Conservation (phyloP, 2,888 invertebrate genomes). For the Amphipyra berbera region DNA sequence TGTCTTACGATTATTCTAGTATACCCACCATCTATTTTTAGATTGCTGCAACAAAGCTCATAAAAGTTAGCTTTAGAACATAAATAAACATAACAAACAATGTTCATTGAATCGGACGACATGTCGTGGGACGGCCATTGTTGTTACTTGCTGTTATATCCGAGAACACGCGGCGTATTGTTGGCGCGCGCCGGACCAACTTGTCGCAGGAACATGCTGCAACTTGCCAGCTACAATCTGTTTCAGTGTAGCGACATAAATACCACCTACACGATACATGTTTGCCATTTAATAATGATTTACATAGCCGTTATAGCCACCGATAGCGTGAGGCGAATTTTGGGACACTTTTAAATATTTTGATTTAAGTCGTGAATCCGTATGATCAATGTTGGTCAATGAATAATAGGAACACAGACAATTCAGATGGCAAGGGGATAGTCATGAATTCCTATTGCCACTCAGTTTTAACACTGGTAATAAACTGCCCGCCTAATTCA, state of each 20-base stretch:
- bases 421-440: neutral
- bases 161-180: conserved; percentile 34
- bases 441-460: conserved; percentile 16
- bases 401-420: neutral
- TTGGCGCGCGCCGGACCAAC: conserved; percentile 36
- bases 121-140: conserved; percentile 23
- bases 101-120: conserved; percentile 11
- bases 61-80: conserved; percentile 6
- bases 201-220: conserved; percentile 39
- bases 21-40: neutral
- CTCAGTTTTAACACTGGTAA: neutral
- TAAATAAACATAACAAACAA: conserved; percentile 8
- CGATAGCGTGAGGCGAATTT: too few relatives aligned
- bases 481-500: conserved; percentile 7
- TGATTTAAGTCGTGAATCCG: neutral
- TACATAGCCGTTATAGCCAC: too few relatives aligned
- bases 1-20: too few relatives aligned
- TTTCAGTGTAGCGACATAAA: conserved; percentile 12
- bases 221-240: conserved; percentile 27
- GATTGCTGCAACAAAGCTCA: neutral
- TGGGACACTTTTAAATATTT: neutral
- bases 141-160: conserved; percentile 22
- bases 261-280: neutral
- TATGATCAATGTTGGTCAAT: neutral
- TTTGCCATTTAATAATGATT: too few relatives aligned